Conservation (phyloP, 2,888 invertebrate genomes). For the Frankliniella intonsa region DNA sequence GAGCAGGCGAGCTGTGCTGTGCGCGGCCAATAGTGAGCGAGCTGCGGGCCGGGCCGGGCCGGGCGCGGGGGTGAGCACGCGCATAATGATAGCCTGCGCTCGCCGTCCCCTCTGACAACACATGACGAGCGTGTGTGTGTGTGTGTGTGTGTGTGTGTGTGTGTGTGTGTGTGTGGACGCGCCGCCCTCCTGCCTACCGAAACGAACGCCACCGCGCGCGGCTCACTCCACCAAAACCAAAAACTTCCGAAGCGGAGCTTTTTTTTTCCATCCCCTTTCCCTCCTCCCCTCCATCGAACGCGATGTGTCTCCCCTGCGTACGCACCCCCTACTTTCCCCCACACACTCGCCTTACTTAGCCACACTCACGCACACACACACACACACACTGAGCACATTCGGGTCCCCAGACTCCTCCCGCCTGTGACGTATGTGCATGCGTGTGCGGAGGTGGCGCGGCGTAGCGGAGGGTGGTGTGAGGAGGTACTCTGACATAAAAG, state of each 20-base stretch:
- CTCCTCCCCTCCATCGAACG: neutral
- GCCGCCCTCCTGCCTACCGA: neutral
- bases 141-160: neutral
- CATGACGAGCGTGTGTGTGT: constrained; percentile 7
- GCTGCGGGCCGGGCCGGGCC: neutral
- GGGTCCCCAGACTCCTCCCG: constrained; percentile 20
- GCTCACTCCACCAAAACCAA: constrained; percentile 24
- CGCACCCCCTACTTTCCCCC: neutral
- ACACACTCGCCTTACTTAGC: neutral
- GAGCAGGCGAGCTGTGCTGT: too few relatives aligned
- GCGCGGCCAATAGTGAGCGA: neutral
- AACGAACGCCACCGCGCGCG: neutral
- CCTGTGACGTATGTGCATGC: neutral
- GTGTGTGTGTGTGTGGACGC: neutral
- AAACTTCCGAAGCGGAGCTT: constrained; percentile 20
- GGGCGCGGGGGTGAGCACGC: neutral
- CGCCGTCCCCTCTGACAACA: constrained; percentile 6
- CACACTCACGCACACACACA: neutral
- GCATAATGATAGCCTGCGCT: neutral
- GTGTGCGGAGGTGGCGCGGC: neutral
- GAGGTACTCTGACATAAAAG: too few relatives aligned
- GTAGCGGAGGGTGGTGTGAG: too few relatives aligned
- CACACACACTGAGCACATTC: neutral
- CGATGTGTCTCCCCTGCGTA: neutral
- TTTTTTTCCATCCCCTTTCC: neutral